A percentile compares a stretch with the other conserved stretches of the same genome.
Evolutionary conservation across 2,113 vertebrate species (phyloP).

Genomic region (Sinocyclocheilus anshuiensis): DNA sequence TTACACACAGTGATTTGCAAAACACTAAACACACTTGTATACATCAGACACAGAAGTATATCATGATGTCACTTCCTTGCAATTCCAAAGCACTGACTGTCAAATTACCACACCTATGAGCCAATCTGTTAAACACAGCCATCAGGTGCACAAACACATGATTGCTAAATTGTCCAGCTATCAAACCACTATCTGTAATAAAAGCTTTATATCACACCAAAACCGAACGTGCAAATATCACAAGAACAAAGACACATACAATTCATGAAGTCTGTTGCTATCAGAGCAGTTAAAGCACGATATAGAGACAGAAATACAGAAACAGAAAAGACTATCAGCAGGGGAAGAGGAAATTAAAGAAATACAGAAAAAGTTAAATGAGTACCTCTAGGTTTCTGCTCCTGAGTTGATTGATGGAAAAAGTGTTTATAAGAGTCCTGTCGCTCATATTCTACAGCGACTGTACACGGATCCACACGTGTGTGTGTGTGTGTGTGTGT

Average conservation of each 20-base stretch:
- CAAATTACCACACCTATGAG: no score
- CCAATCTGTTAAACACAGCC: no score
- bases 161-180: no score
- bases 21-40: no score
- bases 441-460: no score
- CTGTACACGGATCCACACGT: no score
- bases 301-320: neutral
- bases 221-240: neutral
- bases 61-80: no score
- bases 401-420: neutral
- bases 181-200: neutral
- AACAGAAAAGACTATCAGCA: neutral
- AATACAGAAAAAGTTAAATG: neutral
- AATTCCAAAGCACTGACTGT: no score
- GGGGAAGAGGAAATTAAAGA: neutral
- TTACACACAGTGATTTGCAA: no score
- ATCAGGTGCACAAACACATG: no score
- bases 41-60: no score
- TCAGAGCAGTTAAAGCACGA: neutral
- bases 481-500: neutral
- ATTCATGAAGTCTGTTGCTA: neutral
- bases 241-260: neutral
- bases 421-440: neutral
- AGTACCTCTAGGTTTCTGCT: slow-evolving; percentile 23
- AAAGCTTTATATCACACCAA: neutral